A percentile compares a stretch with the other conserved stretches of the same genome.
Evolutionary conservation across 2,888 invertebrate species (phyloP).

Genomic region (Dyspetes luteomarginatus): DNA sequence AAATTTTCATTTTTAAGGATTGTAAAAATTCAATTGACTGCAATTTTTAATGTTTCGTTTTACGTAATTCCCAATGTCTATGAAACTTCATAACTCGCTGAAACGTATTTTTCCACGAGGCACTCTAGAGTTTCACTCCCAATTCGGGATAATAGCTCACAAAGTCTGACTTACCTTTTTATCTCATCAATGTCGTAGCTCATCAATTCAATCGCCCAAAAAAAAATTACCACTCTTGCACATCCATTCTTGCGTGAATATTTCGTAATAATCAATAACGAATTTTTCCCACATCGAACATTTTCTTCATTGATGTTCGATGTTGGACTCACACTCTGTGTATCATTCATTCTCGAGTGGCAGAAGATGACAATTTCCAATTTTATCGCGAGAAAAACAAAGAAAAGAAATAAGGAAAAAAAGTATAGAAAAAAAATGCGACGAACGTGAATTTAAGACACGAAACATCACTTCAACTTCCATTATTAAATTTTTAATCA

Average conservation of each 20-base stretch:
- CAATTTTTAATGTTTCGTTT: no score
- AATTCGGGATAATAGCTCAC: constrained; percentile 10
- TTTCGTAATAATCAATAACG: constrained; percentile 26
- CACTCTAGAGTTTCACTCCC: constrained; percentile 22
- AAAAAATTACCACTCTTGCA: constrained; percentile 11
- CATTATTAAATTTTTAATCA: constrained; percentile 44
- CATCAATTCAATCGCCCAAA: constrained; percentile 31
- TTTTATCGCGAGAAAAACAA: not conserved
- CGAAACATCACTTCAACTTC: constrained; percentile 57
- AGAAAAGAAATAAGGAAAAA: no score
- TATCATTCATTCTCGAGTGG: constrained; percentile 37
- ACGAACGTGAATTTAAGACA: constrained; percentile 3
- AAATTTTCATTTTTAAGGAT: no score
- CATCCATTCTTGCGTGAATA: constrained; percentile 14
- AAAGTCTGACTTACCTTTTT: not conserved
- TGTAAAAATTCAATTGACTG: no score
- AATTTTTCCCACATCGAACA: constrained; percentile 3
- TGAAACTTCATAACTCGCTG: not conserved
- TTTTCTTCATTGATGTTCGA: not conserved
- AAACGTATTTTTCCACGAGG: constrained; percentile 55
- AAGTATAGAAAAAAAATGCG: not conserved
- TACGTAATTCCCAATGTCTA: no score
- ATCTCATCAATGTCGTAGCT: constrained; percentile 1
- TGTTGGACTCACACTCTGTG: no score
- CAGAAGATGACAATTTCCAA: not conserved